A percentile compares a stretch with the other conserved stretches of the same genome.
These are phyloP conservation scores for Tamandua tetradactyla DNA, from an alignment of 2,797 vertebrate genomes.

Conservation along the genomic window DNA sequence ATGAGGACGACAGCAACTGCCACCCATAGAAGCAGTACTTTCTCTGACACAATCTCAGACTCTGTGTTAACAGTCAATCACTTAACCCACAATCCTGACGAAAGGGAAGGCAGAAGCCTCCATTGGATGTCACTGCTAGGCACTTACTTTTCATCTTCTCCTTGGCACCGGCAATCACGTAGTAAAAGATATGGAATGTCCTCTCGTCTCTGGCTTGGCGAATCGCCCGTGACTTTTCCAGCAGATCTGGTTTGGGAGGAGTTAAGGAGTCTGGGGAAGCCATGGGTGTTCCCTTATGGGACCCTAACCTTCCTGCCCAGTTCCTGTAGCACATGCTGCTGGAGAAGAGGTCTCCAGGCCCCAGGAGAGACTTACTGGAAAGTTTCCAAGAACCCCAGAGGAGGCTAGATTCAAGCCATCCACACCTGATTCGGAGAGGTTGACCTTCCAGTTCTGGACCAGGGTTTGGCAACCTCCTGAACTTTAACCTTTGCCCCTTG, in stretches of 20 bases:
- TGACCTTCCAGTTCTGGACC: not conserved
- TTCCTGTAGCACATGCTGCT: not conserved
- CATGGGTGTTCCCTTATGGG: too few relatives aligned
- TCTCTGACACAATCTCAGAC: not conserved
- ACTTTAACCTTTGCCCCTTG: not conserved
- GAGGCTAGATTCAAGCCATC: not conserved
- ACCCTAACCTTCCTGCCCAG: not conserved
- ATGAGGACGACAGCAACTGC: fast-evolving
- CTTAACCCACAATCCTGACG: fast-evolving
- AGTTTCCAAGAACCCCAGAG: not conserved
- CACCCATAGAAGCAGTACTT: fast-evolving
- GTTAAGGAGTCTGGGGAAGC: slow-evolving; percentile 49
- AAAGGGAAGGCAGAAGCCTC: not conserved
- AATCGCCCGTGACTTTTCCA: slow-evolving; percentile 98
- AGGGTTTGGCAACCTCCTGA: fast-evolving
- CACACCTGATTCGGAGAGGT: not conserved
- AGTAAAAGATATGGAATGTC: slow-evolving; percentile 98
- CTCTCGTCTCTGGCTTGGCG: slow-evolving; percentile 96
- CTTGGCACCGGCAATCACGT: slow-evolving; percentile 93
- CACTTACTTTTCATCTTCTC: slow-evolving; percentile 90
- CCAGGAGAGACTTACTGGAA: not conserved
- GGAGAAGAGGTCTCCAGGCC: not conserved
- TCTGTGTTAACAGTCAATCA: fast-evolving
- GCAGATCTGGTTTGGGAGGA: slow-evolving; percentile 89
- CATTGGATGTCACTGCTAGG: fast-evolving